These are phyloP conservation scores for Myodes glareolus DNA, from an alignment of 2,113 vertebrate genomes.

Conservation along the genomic window DNA sequence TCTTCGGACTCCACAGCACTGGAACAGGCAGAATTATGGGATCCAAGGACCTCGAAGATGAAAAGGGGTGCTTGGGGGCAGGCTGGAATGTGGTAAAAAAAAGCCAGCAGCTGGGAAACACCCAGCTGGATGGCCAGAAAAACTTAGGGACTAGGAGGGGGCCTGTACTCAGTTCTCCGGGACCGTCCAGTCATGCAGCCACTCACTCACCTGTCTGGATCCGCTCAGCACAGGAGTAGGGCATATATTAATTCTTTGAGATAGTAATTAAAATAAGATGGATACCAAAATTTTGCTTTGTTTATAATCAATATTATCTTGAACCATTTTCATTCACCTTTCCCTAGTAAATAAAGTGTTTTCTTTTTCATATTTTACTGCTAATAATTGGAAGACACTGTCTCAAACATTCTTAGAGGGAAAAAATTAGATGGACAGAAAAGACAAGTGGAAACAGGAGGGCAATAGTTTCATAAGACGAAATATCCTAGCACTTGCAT, in stretches of 20 bases:
- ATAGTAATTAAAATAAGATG: not conserved
- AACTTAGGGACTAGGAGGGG: too few relatives aligned
- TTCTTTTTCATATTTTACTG: not conserved
- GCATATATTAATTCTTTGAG: not conserved
- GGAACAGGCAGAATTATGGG: too few relatives aligned
- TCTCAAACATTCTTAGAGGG: not conserved
- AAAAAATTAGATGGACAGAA: not conserved
- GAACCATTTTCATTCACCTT: not conserved
- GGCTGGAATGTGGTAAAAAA: too few relatives aligned
- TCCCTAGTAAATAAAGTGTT: not conserved
- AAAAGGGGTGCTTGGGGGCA: too few relatives aligned
- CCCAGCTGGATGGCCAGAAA: too few relatives aligned
- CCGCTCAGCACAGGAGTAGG: too few relatives aligned
- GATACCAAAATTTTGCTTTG: not conserved
- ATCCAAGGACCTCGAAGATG: too few relatives aligned
- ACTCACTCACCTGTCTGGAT: too few relatives aligned
- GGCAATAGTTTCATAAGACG: not conserved
- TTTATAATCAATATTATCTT: not conserved
- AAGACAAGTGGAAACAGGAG: not conserved
- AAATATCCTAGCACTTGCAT: not conserved
- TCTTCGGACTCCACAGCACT: too few relatives aligned
- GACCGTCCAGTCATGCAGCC: too few relatives aligned
- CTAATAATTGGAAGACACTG: constrained; percentile 1
- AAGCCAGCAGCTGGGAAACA: too few relatives aligned
- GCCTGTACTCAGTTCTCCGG: too few relatives aligned